Evolutionary conservation across 2,113 vertebrate genomes (phyloP).

Genomic region (Poecilia latipinna): DNA sequence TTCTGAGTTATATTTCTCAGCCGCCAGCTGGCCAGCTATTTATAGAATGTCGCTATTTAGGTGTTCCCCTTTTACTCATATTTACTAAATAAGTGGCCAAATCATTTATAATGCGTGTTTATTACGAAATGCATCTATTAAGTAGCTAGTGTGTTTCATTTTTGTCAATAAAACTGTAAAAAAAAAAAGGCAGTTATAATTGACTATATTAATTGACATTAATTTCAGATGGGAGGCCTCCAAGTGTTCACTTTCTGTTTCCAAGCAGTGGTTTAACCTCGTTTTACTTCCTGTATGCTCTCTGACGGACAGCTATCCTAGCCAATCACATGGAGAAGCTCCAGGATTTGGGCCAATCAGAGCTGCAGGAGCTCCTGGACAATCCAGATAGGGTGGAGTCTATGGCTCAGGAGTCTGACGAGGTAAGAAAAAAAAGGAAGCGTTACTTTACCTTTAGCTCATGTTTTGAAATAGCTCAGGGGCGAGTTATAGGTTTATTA

Average conservation of each 20-base stretch:
- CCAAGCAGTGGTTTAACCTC: constrained; percentile 47
- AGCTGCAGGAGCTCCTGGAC: constrained; percentile 82
- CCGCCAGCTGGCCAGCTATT: neutral
- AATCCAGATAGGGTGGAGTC: constrained; percentile 78
- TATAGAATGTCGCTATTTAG: neutral
- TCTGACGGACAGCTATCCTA: constrained; percentile 72
- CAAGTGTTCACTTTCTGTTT: constrained; percentile 30
- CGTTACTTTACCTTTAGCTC: neutral
- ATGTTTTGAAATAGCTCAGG: neutral
- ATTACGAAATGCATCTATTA: neutral
- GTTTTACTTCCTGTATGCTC: constrained; percentile 45
- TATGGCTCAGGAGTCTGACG: constrained; percentile 82
- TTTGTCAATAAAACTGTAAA: neutral
- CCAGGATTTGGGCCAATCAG: constrained; percentile 82
- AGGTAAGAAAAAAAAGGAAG: constrained; percentile 64
- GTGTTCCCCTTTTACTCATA: neutral
- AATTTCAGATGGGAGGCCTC: neutral
- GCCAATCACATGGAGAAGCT: constrained; percentile 85
- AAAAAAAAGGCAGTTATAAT: neutral
- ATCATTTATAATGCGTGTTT: neutral
- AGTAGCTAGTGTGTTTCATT: neutral
- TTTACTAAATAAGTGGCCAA: neutral
- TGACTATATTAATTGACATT: neutral
- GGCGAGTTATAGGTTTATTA: neutral
- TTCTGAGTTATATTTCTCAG: neutral